Evolutionary conservation across 2,888 invertebrate genomes (phyloP).

Genomic region (Aquatica leii): DNA sequence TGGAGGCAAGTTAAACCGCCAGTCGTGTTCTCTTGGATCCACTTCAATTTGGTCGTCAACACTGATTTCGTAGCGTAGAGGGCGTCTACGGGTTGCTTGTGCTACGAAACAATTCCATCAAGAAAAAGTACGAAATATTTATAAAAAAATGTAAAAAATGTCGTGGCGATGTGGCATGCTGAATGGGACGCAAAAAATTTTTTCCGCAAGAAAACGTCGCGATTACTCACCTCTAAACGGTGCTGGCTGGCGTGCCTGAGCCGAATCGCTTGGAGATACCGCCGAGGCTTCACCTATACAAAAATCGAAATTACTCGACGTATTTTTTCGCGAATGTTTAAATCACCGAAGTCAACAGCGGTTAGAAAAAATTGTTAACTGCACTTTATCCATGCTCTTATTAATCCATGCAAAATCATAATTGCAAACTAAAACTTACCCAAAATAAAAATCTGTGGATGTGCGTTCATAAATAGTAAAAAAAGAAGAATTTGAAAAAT

Average conservation of each 20-base stretch:
- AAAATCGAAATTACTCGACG: constrained; percentile 8
- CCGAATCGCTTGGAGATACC: constrained; percentile 14
- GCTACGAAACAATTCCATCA: constrained; percentile 52
- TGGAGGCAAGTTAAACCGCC: constrained; percentile 63
- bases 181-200: not conserved
- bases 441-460: constrained; percentile 36
- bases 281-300: constrained; percentile 38
- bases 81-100: constrained; percentile 57
- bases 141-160: not conserved
- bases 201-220: not conserved
- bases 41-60: constrained; percentile 65
- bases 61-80: constrained; percentile 64
- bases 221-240: constrained; percentile 35
- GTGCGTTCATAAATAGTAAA: constrained; percentile 34
- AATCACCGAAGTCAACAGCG: not conserved
- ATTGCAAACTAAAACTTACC: constrained; percentile 41
- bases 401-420: constrained; percentile 34
- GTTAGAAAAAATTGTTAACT: constrained; percentile 10
- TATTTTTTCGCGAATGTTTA: not conserved
- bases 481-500: constrained; percentile 32
- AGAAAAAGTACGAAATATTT: constrained; percentile 20
- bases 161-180: too few relatives aligned
- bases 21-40: constrained; percentile 65
- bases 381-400: constrained; percentile 20
- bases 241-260: constrained; percentile 25